phyloP scores from a whole-genome alignment of 2,888 invertebrate species.

The Lasioglossum lativentre region DNA sequence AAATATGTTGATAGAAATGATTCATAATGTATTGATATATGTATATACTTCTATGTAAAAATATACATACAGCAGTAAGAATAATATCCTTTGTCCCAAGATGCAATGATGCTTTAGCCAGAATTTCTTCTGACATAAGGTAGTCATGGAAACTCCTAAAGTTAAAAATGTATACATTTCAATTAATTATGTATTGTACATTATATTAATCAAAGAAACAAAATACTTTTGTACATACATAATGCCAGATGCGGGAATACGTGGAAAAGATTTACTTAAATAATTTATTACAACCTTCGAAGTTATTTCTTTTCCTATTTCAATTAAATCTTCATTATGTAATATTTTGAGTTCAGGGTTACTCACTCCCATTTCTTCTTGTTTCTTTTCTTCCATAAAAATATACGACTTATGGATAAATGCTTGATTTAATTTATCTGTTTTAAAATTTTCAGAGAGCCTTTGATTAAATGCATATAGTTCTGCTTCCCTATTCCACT shows the following conservation, averaged over 20 bases:
- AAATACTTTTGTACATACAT: constrained; percentile 81
- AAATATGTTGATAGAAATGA: neutral
- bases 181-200: constrained; percentile 1
- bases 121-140: constrained; percentile 88
- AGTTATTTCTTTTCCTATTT: constrained; percentile 89
- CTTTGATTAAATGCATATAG: constrained; percentile 95
- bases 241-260: constrained; percentile 91
- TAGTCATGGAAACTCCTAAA: constrained; percentile 87
- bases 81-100: constrained; percentile 94
- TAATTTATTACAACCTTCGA: constrained; percentile 89
- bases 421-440: constrained; percentile 89
- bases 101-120: constrained; percentile 90
- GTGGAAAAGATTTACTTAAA: constrained; percentile 89
- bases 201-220: neutral
- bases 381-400: constrained; percentile 89
- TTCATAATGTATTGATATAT: neutral
- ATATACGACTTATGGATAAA: constrained; percentile 93
- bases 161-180: constrained; percentile 45
- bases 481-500: constrained; percentile 96
- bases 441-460: constrained; percentile 93
- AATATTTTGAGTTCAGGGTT: constrained; percentile 86
- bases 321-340: constrained; percentile 90
- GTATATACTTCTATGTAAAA: neutral
- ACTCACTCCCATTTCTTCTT: constrained; percentile 90
- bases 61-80: constrained; percentile 89